Evolutionary conservation across 2,113 vertebrate genomes (phyloP).

Genomic region (Percopsis transmontana): DNA sequence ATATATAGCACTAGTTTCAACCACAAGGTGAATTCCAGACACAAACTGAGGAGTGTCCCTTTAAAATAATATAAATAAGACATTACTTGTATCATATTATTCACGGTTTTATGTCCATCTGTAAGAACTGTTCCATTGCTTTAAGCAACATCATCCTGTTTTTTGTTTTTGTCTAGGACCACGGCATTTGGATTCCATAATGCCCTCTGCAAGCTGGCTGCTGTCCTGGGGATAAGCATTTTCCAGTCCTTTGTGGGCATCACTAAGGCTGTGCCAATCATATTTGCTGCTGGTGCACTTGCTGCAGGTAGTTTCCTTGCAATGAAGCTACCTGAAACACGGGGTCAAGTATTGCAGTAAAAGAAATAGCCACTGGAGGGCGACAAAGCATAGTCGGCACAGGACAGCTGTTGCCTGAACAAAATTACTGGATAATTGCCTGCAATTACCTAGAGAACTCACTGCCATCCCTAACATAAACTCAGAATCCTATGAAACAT

Average conservation of each 20-base stretch:
- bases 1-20: background rate
- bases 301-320: constrained; percentile 92
- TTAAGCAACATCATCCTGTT: background rate
- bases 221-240: constrained; percentile 95
- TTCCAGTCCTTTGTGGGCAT: constrained; percentile 96
- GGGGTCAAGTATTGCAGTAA: constrained; percentile 94
- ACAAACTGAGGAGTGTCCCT: no score
- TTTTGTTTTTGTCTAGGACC: constrained; percentile 73
- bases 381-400: constrained; percentile 52
- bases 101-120: no score
- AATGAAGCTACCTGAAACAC: constrained; percentile 90
- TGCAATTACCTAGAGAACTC: constrained; percentile 51
- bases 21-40: no score
- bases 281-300: constrained; percentile 88
- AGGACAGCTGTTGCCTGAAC: background rate
- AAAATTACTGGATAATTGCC: constrained; percentile 20
- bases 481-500: background rate
- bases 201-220: constrained; percentile 91
- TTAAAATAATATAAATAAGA: no score
- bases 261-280: constrained; percentile 92
- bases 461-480: constrained; percentile 22
- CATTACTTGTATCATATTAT: no score
- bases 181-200: constrained; percentile 96
- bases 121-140: background rate
- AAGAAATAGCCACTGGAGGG: constrained; percentile 48